Base-by-base conservation (phyloP, 2,113 vertebrate species). In the Zingel zingel region DNA sequence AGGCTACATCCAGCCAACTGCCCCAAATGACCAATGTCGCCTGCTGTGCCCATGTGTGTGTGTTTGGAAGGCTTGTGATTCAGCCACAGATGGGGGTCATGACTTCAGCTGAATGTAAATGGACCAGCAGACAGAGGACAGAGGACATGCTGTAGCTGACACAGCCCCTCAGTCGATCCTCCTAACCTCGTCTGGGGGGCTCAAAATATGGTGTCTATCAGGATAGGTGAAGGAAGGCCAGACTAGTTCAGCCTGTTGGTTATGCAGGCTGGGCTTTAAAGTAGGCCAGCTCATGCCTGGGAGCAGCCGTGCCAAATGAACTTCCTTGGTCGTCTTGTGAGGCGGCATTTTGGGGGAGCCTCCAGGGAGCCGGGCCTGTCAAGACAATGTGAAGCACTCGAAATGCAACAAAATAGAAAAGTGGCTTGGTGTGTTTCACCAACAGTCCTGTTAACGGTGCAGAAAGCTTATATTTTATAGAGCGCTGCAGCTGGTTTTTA, bases 231-330 rank as follows among this genome's bases (percentile, higher is more conserved):
- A 43, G 69, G 54, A 77, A 62, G 81, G 80, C 81, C 86, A 85
- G 80, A 73, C 74, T 58, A 67, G 81, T 79, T 88, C 86, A 91
- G 84, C 77, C 86, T 82, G 78, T 82, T 76, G 82, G 90, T 87
- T 88, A 68, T 83, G 82, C 81, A 79, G 86, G 39, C 71, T 70
- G 74, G 80, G 79, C n/a, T 79, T 80, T 72, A 91, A 95, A 94
- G 82, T 95, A 93, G 94, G 94, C 81, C 92, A 94, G 84, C 85
- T 77, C 83, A 69, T 92, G 91, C 92, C 92, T 87, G 78, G 78
- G 73, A 94, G 92, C 90, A 57, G 66, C 71, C 48, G 36, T 86
- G 90, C 88, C 90, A 88, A 91, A 90, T 90, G 87, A 94, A 88
- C 91, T 83, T 91, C 85, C 81, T 86, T 77, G 62, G 74, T 82